Evolutionary conservation across 2,888 invertebrate species (phyloP).

Genomic region (Synanthedon vespiformis): DNA sequence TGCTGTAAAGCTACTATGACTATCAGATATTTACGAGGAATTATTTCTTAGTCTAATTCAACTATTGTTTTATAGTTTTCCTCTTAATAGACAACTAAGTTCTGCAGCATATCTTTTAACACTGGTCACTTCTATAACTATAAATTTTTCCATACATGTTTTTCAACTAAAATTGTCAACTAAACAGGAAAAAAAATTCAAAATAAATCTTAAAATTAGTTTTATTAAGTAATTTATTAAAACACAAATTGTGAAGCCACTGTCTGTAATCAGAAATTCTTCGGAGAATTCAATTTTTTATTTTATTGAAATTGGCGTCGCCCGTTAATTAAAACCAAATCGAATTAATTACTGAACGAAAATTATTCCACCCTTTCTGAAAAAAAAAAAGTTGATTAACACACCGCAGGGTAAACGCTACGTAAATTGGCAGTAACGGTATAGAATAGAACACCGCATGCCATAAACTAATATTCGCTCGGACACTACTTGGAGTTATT

Average conservation of each 20-base stretch:
- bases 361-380: constrained; percentile 44
- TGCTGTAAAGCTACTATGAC: no score
- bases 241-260: constrained; percentile 18
- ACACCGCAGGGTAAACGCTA: constrained; percentile 6
- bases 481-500: constrained; percentile 71
- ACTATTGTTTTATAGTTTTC: no score
- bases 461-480: constrained; percentile 67
- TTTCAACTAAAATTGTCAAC: no score
- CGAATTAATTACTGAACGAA: constrained; percentile 55
- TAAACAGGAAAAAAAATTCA: no score
- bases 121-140: no score
- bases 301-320: constrained; percentile 54
- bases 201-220: no score
- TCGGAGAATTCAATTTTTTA: constrained; percentile 48
- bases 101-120: no score
- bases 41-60: no score
- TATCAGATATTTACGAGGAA: no score
- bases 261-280: constrained; percentile 54
- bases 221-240: constrained; percentile 6
- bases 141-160: no score
- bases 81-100: no score
- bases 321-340: constrained; percentile 62
- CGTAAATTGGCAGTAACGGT: constrained; percentile 1
- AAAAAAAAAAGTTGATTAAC: constrained; percentile 28
- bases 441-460: constrained; percentile 28